phyloP scores from a whole-genome alignment of 2,113 vertebrate species.

The Sander vitreus region DNA sequence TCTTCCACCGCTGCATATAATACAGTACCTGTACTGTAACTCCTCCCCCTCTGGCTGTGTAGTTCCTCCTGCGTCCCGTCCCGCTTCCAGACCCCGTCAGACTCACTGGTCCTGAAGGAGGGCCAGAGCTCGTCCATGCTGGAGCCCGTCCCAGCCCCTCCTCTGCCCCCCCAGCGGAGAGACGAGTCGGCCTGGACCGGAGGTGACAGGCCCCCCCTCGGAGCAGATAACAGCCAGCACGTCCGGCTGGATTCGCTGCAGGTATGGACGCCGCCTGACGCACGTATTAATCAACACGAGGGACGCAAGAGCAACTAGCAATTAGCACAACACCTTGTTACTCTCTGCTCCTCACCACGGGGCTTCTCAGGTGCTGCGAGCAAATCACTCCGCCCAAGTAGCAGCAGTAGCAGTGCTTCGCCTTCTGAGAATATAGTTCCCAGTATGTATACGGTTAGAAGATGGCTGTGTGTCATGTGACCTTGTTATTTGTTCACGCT shows the following conservation, averaged over 20 bases:
- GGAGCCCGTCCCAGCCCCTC: constrained; percentile 73
- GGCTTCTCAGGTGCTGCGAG: too few relatives aligned
- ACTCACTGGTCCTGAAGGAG: constrained; percentile 88
- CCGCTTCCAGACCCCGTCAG: constrained; percentile 91
- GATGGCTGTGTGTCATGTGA: too few relatives aligned
- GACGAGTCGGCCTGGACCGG: constrained; percentile 63
- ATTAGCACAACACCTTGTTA: too few relatives aligned
- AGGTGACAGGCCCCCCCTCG: constrained; percentile 81
- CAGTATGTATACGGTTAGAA: too few relatives aligned
- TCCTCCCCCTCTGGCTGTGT: neutral
- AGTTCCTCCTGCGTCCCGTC: constrained; percentile 88
- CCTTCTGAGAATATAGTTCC: too few relatives aligned
- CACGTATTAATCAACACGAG: too few relatives aligned
- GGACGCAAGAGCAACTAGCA: too few relatives aligned
- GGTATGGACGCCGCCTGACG: constrained; percentile 71
- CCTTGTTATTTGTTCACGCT: too few relatives aligned
- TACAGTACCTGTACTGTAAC: neutral
- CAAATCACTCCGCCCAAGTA: too few relatives aligned
- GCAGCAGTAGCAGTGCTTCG: too few relatives aligned
- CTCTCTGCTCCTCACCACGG: too few relatives aligned
- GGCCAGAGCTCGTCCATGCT: constrained; percentile 85
- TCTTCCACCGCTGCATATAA: too few relatives aligned
- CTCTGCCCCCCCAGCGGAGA: constrained; percentile 22
- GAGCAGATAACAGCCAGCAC: constrained; percentile 84
- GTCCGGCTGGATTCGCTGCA: constrained; percentile 88